Conservation (phyloP, 2,113 vertebrate genomes). For the Probosciger aterrimus region DNA sequence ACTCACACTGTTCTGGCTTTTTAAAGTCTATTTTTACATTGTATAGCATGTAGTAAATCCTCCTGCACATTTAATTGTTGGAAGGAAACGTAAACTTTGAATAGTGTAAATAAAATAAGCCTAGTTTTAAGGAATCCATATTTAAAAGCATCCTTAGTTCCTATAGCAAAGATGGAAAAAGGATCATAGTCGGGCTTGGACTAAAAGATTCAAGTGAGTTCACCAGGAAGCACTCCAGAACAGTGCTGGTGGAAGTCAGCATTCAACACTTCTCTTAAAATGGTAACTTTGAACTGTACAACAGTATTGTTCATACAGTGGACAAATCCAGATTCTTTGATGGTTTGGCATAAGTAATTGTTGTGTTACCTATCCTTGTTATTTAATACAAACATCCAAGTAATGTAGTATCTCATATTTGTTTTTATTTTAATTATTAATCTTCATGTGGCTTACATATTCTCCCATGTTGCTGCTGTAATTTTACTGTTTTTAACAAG, state of each 20-base stretch:
- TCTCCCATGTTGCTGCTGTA: constrained; percentile 37
- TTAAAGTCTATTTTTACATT: constrained; percentile 61
- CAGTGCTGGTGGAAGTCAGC: not conserved
- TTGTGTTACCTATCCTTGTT: not conserved
- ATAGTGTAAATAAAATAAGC: constrained; percentile 54
- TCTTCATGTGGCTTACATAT: constrained; percentile 2
- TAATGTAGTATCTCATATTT: not conserved
- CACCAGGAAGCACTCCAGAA: not conserved
- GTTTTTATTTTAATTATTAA: constrained; percentile 15
- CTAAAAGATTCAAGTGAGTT: constrained; percentile 16
- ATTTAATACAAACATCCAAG: not conserved
- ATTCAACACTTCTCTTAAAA: not conserved
- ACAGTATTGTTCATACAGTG: constrained; percentile 1
- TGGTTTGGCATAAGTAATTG: not conserved
- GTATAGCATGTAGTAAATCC: constrained; percentile 57
- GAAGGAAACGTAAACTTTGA: constrained; percentile 22
- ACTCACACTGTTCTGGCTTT: constrained; percentile 46
- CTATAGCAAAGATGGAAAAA: not conserved
- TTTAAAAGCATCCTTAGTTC: constrained; percentile 31
- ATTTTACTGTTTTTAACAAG: constrained; percentile 21
- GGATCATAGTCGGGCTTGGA: not conserved
- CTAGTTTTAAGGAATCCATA: constrained; percentile 15
- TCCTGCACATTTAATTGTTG: constrained; percentile 43
- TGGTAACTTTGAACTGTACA: not conserved
- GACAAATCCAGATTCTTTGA: not conserved